Evolutionary conservation across 2,797 vertebrate species (phyloP), one percentile per base, ranked within the genome.

Genomic region (Ctenopoma multispine): DNA sequence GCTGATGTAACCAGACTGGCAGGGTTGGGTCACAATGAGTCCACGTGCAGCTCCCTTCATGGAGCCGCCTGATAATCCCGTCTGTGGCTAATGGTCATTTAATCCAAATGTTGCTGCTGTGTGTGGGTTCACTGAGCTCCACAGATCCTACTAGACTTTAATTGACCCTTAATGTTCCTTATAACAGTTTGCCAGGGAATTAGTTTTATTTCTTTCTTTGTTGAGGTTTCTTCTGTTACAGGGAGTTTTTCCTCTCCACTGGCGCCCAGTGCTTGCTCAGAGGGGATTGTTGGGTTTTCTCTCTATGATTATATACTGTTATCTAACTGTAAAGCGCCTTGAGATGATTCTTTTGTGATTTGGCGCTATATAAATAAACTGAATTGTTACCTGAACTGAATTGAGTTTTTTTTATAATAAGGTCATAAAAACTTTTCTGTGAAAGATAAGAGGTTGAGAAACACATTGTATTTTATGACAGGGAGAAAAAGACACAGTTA

Each of bases 1-100:
- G 18, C 71, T 89, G 86, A 88, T 89, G 86, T 88, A 81, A 89
- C 51, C 83, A 48, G 61, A 65, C 75, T 31, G 70, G 40, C 69
- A 77, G 57, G 69, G 69, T 50, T n/a, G 48, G 61, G 63, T 66
- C 77, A 80, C 76, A 72, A 38, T 72, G 76, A 77, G 67, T 13
- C 69, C 70, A 77, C 69, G 63, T 75, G 79, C 66, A 51, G 68
- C 34, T 63, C 77, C 55, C 72, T 83, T 70, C 58, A 62, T 74
- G 75, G 76, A 78, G 81, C 63, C 68, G 49, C 70, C 36, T 48
- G 48, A 6, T 87, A 79, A 83, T 81, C 73, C 58, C 21, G 76
- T 81, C 83, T 87, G 77, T 49, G 63, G 64, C 79, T 81, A 49
- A 79, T 84, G 59, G 65, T 73, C 69, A 70, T 77, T 72, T 72